These are phyloP conservation scores for Tamandua tetradactyla DNA, from an alignment of 2,797 vertebrate genomes.

Conservation along the genomic window DNA sequence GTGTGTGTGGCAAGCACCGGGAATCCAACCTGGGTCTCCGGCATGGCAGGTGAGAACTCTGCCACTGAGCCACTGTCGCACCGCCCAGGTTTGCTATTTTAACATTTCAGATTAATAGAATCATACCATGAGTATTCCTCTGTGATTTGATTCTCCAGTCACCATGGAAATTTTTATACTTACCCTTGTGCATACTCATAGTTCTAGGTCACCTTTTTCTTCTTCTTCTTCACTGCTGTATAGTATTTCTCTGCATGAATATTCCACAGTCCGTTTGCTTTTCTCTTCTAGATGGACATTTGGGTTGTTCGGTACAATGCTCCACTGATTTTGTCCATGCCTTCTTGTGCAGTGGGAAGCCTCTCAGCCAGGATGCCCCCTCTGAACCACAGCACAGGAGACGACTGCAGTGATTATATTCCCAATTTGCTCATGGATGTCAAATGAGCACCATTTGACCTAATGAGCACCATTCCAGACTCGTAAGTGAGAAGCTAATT, in stretches of 20 bases:
- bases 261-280: not conserved
- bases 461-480: not conserved
- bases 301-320: not conserved
- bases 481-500: not conserved
- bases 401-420: not conserved
- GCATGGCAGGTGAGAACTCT: too few species aligned
- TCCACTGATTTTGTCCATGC: not conserved
- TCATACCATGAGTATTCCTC: not conserved
- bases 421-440: not conserved
- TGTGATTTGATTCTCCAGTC: not conserved
- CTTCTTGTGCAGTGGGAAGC: not conserved
- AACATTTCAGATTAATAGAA: conserved; percentile 8
- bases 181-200: not conserved
- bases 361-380: not conserved
- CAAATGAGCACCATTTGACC: not conserved
- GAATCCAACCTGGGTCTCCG: too few species aligned
- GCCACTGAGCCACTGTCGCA: too few species aligned
- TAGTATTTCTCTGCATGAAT: not conserved
- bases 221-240: not conserved
- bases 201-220: not conserved
- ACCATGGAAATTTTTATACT: not conserved
- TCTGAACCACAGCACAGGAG: not conserved
- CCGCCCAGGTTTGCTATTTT: too few species aligned
- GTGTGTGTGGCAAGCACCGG: too few species aligned
- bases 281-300: not conserved